These are phyloP conservation scores for Capromys pilorides DNA, from an alignment of 2,797 vertebrate genomes.

Conservation along the genomic window DNA sequence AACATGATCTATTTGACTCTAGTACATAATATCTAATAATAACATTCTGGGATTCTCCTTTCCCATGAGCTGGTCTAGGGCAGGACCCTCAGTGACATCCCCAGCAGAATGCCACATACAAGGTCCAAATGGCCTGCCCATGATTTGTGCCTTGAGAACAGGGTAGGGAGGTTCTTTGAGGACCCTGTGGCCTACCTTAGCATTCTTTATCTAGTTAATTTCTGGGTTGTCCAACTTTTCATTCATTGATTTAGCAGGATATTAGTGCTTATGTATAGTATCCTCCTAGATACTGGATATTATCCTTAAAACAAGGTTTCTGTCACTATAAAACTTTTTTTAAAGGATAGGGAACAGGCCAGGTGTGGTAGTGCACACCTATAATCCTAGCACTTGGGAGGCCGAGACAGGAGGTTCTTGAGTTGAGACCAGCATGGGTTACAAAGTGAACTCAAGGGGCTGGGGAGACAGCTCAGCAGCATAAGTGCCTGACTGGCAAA, in stretches of 20 bases:
- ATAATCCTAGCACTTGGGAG: too few relatives aligned
- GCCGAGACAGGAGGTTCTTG: too few relatives aligned
- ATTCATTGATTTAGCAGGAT: not conserved
- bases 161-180: not conserved
- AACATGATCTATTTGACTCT: not conserved
- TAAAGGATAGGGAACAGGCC: not conserved
- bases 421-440: too few relatives aligned
- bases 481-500: too few relatives aligned
- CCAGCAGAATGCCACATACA: not conserved
- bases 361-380: too few relatives aligned
- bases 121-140: not conserved
- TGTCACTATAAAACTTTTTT: not conserved
- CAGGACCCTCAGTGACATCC: not conserved
- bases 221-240: not conserved
- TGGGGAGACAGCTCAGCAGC: too few relatives aligned
- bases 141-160: not conserved
- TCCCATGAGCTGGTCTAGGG: not conserved
- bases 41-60: slow-evolving; percentile 16
- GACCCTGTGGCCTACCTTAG: not conserved
- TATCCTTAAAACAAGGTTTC: not conserved
- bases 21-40: slow-evolving; percentile 18
- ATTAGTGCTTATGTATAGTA: not conserved
- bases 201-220: not conserved
- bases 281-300: not conserved
- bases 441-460: too few relatives aligned